A percentile compares a stretch with the other conserved stretches of the same genome.
These are phyloP conservation scores for Falco berigora DNA, from an alignment of 2,797 vertebrate genomes.

Conservation along the genomic window DNA sequence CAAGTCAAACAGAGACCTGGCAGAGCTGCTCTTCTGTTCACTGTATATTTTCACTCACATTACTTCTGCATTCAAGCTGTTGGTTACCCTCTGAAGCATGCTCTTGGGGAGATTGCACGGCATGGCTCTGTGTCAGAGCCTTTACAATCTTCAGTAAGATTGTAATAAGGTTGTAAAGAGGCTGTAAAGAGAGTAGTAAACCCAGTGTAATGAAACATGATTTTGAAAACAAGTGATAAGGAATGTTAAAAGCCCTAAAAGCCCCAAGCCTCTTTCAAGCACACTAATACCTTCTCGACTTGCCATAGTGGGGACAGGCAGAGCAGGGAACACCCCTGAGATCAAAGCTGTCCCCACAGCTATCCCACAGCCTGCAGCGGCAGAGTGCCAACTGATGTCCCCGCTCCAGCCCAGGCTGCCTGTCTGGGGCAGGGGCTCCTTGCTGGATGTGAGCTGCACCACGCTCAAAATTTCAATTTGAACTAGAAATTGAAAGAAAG, in stretches of 20 bases:
- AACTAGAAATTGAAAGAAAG: background rate
- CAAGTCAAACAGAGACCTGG: background rate
- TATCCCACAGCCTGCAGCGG: background rate
- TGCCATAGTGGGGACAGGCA: rapidly evolving
- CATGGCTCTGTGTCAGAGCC: background rate
- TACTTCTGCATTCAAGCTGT: background rate
- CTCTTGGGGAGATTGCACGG: background rate
- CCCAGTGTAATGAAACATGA: background rate
- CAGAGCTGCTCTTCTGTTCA: background rate
- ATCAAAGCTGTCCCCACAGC: background rate
- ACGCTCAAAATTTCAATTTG: background rate
- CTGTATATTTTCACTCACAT: background rate
- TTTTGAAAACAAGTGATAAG: background rate
- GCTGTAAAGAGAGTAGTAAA: background rate
- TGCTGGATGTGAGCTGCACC: background rate
- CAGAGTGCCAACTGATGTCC: background rate
- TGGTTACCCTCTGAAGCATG: background rate
- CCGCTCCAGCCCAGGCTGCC: background rate
- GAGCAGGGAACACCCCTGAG: background rate
- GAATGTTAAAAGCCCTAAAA: background rate
- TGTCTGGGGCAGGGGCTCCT: background rate
- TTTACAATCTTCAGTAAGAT: background rate
- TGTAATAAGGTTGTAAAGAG: background rate
- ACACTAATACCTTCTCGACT: background rate
- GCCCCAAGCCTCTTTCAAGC: background rate